Conservation (phyloP, 1,140 invertebrate species). For the Apolygus lucorum region DNA sequence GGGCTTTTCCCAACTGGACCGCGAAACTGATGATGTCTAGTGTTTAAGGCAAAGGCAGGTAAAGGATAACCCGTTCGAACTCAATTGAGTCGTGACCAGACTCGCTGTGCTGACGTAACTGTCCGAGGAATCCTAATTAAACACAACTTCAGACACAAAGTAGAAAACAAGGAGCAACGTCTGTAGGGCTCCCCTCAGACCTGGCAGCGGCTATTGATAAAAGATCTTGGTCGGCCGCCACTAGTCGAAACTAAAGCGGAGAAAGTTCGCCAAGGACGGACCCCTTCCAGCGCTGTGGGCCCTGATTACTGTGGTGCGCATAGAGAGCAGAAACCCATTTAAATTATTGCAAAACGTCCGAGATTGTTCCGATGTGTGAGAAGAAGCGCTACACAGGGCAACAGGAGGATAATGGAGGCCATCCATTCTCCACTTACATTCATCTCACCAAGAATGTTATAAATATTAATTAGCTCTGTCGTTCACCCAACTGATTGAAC, state of each 20-base stretch:
- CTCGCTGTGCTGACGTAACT: conserved; percentile 3
- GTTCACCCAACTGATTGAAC: too few species aligned
- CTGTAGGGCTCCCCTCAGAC: background rate
- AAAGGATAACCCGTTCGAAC: too few species aligned
- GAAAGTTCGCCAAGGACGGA: background rate
- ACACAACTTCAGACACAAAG: background rate
- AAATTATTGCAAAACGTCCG: background rate
- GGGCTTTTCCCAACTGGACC: background rate
- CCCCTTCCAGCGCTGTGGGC: too few species aligned
- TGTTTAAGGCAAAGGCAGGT: background rate
- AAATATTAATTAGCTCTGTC: too few species aligned
- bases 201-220: too few species aligned
- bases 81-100: background rate
- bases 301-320: too few species aligned
- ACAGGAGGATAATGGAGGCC: background rate
- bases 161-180: background rate
- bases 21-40: background rate
- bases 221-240: background rate
- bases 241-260: background rate
- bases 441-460: too few species aligned
- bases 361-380: background rate
- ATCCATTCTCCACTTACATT: background rate
- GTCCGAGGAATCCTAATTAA: conserved; percentile 1
- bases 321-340: too few species aligned
- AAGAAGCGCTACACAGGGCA: background rate